These are phyloP conservation scores for Oligia fasciuncula DNA, from an alignment of 2,888 invertebrate genomes.

Conservation along the genomic window DNA sequence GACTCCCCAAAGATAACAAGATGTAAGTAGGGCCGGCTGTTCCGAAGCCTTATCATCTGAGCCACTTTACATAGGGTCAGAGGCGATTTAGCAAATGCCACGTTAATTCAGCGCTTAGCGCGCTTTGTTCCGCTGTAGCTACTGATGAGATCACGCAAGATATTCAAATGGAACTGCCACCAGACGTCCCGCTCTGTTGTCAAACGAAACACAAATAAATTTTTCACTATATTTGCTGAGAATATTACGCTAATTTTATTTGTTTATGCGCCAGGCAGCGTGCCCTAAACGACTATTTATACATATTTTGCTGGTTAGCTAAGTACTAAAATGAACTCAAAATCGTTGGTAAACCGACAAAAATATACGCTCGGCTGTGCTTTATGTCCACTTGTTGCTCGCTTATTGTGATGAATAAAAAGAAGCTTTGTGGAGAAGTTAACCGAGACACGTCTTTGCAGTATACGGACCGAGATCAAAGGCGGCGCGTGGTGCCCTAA, in stretches of 20 bases:
- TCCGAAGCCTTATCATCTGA: constrained; percentile 81
- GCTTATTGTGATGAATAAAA: constrained; percentile 59
- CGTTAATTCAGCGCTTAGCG: constrained; percentile 85
- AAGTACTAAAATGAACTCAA: constrained; percentile 62
- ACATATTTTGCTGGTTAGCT: constrained; percentile 64
- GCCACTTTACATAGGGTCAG: constrained; percentile 84
- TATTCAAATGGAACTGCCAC: constrained; percentile 83
- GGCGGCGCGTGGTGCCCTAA: constrained; percentile 98
- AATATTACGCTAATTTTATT: constrained; percentile 80
- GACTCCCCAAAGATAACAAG: constrained; percentile 84
- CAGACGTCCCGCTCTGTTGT: constrained; percentile 76
- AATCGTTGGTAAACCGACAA: constrained; percentile 63
- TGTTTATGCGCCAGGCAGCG: constrained; percentile 71
- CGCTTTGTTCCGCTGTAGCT: constrained; percentile 77
- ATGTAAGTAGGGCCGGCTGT: constrained; percentile 83
- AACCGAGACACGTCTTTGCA: constrained; percentile 77
- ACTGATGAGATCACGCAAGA: constrained; percentile 81
- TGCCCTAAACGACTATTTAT: constrained; percentile 67
- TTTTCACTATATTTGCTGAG: constrained; percentile 77
- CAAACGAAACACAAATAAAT: constrained; percentile 77
- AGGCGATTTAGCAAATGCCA: constrained; percentile 82
- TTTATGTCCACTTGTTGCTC: constrained; percentile 61
- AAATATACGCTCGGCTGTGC: constrained; percentile 51
- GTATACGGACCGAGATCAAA: constrained; percentile 95
- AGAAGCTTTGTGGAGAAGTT: constrained; percentile 42